These are phyloP conservation scores for Enoplosus armatus DNA, from an alignment of 2,797 vertebrate genomes.

Conservation along the genomic window DNA sequence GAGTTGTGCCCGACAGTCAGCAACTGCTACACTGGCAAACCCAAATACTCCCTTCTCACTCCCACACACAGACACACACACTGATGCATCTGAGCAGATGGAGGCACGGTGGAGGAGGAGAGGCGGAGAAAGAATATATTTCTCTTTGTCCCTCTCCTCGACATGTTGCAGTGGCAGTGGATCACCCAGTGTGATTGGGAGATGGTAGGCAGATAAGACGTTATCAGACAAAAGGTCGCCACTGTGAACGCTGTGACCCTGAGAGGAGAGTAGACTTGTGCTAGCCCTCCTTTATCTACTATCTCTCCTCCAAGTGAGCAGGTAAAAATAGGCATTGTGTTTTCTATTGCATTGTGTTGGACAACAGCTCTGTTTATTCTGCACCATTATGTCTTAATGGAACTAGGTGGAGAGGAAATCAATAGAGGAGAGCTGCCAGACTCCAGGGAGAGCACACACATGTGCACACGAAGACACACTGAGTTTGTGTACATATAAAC, in stretches of 20 bases:
- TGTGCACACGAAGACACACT: slow-evolving; percentile 37
- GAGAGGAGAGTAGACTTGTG: slow-evolving; percentile 40
- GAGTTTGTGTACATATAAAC: slow-evolving; percentile 41
- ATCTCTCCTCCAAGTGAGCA: slow-evolving; percentile 47
- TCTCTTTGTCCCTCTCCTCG: slow-evolving; percentile 58
- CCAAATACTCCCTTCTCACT: slow-evolving; percentile 59
- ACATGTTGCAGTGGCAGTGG: slow-evolving; percentile 56
- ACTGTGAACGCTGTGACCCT: slow-evolving; percentile 53
- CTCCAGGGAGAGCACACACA: slow-evolving; percentile 45
- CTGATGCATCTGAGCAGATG: slow-evolving; percentile 47
- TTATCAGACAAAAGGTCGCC: slow-evolving; percentile 71
- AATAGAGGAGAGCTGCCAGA: slow-evolving; percentile 69
- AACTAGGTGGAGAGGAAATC: slow-evolving; percentile 79
- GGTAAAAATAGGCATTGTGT: slow-evolving; percentile 58
- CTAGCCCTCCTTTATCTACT: slow-evolving; percentile 46
- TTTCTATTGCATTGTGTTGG: slow-evolving; percentile 59
- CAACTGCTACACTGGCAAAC: slow-evolving; percentile 71
- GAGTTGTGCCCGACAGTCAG: slow-evolving; percentile 77
- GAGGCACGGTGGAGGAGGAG: slow-evolving; percentile 38
- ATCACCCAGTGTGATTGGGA: slow-evolving; percentile 59
- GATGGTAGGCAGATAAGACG: slow-evolving; percentile 65
- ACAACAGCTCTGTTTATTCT: slow-evolving; percentile 76
- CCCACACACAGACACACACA: slow-evolving; percentile 51
- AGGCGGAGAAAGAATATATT: slow-evolving; percentile 39
- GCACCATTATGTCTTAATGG: slow-evolving; percentile 78